Evolutionary conservation across 2,113 vertebrate species (phyloP).

Genomic region (Seriola rivoliana): DNA sequence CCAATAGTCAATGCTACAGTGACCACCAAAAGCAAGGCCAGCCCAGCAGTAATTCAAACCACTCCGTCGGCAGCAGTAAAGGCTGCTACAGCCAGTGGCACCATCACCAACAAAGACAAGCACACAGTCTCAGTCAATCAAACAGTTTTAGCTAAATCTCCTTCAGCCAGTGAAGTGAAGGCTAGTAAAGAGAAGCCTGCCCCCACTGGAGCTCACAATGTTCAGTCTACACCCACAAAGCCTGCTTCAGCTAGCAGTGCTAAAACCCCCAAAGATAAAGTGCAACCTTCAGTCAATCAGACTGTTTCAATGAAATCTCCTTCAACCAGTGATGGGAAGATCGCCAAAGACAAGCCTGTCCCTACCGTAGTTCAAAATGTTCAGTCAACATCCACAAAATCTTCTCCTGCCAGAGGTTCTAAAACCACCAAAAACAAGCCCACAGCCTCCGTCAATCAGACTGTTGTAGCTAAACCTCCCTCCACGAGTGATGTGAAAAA

Average conservation of each 20-base stretch:
- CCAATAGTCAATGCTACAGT: constrained; percentile 15
- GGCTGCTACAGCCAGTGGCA: constrained; percentile 29
- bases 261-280: constrained; percentile 58
- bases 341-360: constrained; percentile 60
- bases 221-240: constrained; percentile 47
- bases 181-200: constrained; percentile 49
- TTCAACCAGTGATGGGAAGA: constrained; percentile 41
- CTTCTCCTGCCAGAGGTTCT: neutral
- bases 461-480: constrained; percentile 38
- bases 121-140: constrained; percentile 57
- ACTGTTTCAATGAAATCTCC: constrained; percentile 53
- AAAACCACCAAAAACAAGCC: constrained; percentile 67
- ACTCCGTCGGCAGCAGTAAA: constrained; percentile 51
- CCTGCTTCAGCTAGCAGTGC: neutral
- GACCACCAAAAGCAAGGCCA: constrained; percentile 58
- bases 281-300: constrained; percentile 52
- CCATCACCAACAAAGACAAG: constrained; percentile 62
- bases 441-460: constrained; percentile 55
- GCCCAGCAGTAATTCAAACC: constrained; percentile 58
- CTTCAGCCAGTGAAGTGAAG: constrained; percentile 50
- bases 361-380: constrained; percentile 40
- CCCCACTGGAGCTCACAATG: constrained; percentile 38
- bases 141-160: constrained; percentile 48
- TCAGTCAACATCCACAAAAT: constrained; percentile 55
- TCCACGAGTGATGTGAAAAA: constrained; percentile 45